Conservation (phyloP, 2,888 invertebrate genomes). For the Spisula subtruncata region DNA sequence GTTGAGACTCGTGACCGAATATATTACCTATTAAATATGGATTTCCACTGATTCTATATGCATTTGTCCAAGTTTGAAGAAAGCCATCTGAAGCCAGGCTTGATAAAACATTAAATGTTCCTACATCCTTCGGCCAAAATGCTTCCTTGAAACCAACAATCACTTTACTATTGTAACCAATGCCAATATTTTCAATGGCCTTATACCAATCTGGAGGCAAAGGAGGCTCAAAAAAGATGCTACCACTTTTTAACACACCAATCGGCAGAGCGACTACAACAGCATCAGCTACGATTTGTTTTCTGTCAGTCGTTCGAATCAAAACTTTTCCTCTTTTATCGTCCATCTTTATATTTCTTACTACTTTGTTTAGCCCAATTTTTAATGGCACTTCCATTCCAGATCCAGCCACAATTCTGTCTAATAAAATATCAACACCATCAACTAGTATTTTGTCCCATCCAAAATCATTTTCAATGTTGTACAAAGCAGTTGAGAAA, state of each 20-base stretch:
- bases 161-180: slow-evolving; percentile 72
- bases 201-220: slow-evolving; percentile 74
- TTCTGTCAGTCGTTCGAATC: slow-evolving; percentile 77
- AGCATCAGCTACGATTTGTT: slow-evolving; percentile 76
- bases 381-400: slow-evolving; percentile 76
- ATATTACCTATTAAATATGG: slow-evolving; percentile 76
- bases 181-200: slow-evolving; percentile 74
- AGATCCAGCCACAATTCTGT: slow-evolving; percentile 81
- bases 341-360: slow-evolving; percentile 79
- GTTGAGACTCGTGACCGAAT: slow-evolving; percentile 71
- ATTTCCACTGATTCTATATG: slow-evolving; percentile 72
- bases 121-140: slow-evolving; percentile 83
- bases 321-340: slow-evolving; percentile 74
- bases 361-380: slow-evolving; percentile 77
- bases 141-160: slow-evolving; percentile 80
- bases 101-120: slow-evolving; percentile 77
- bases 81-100: slow-evolving; percentile 72
- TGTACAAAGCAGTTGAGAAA: slow-evolving; percentile 76
- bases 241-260: slow-evolving; percentile 73
- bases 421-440: slow-evolving; percentile 78
- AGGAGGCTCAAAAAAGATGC: slow-evolving; percentile 79
- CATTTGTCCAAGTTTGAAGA: slow-evolving; percentile 81
- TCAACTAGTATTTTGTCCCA: slow-evolving; percentile 79
- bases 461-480: slow-evolving; percentile 77
- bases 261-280: slow-evolving; percentile 83